phyloP scores from a whole-genome alignment of 2,888 invertebrate species.

The Cephalotes varians region DNA sequence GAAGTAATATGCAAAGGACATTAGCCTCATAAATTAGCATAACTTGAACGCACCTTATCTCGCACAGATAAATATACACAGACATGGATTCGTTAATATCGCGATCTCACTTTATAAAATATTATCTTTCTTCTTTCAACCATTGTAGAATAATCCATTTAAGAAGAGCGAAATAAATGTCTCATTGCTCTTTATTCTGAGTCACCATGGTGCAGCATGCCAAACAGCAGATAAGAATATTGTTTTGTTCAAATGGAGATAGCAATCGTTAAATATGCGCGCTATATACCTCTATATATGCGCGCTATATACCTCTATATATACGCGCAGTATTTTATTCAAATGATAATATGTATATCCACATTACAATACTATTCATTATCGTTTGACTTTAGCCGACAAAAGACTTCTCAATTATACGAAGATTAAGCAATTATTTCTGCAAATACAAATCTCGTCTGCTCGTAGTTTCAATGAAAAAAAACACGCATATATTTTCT shows the following conservation, averaged over 20 bases:
- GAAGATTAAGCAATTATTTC: neutral
- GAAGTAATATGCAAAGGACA: neutral
- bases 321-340: no score
- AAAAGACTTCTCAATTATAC: neutral
- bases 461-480: neutral
- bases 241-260: neutral
- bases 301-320: no score
- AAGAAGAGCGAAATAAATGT: neutral
- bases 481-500: neutral
- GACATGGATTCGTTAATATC: neutral
- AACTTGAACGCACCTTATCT: neutral
- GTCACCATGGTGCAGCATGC: neutral
- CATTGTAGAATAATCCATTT: neutral
- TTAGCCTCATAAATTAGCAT: constrained; percentile 10
- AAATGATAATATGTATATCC: no score
- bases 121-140: neutral
- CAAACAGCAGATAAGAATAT: constrained; percentile 22
- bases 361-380: neutral
- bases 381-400: neutral
- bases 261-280: neutral
- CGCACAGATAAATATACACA: neutral
- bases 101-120: neutral
- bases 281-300: no score
- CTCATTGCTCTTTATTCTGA: constrained; percentile 10
- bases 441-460: neutral